Percentiles rank a stretch among this genome's conserved stretches.
phyloP scores from a whole-genome alignment of 2,888 invertebrate species.

The Mylabris sibirica region DNA sequence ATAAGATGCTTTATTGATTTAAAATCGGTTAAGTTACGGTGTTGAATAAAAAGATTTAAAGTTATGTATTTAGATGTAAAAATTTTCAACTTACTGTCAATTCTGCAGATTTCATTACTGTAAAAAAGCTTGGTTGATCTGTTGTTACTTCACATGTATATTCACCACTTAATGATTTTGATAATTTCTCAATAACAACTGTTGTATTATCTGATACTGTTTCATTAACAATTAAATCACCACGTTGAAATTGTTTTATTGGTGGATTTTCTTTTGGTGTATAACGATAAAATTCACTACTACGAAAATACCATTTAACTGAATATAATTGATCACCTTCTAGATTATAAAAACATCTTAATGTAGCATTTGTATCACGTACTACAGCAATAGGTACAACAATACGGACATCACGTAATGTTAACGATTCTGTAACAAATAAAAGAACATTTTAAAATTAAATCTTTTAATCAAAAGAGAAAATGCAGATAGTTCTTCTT shows the following conservation, averaged over 20 bases:
- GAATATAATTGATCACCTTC: conserved; percentile 73
- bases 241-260: conserved; percentile 67
- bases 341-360: conserved; percentile 71
- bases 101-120: conserved; percentile 52
- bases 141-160: conserved; percentile 60
- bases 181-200: conserved; percentile 54
- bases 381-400: conserved; percentile 72
- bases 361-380: conserved; percentile 68
- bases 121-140: conserved; percentile 60
- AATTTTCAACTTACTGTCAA: conserved; percentile 62
- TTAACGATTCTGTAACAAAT: conserved; percentile 44
- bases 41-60: too few relatives aligned
- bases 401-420: conserved; percentile 71
- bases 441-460: too few relatives aligned
- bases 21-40: too few relatives aligned
- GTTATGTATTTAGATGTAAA: too few relatives aligned
- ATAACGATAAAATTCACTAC: conserved; percentile 70
- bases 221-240: conserved; percentile 70
- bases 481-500: too few relatives aligned
- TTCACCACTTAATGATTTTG: conserved; percentile 53
- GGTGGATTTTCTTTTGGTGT: conserved; percentile 71
- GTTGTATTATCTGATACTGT: conserved; percentile 58
- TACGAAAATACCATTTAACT: conserved; percentile 74
- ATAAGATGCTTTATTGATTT: too few relatives aligned
- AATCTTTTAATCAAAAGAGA: too few relatives aligned